Conservation (phyloP, 2,797 vertebrate species). For the Lithobates pipiens region DNA sequence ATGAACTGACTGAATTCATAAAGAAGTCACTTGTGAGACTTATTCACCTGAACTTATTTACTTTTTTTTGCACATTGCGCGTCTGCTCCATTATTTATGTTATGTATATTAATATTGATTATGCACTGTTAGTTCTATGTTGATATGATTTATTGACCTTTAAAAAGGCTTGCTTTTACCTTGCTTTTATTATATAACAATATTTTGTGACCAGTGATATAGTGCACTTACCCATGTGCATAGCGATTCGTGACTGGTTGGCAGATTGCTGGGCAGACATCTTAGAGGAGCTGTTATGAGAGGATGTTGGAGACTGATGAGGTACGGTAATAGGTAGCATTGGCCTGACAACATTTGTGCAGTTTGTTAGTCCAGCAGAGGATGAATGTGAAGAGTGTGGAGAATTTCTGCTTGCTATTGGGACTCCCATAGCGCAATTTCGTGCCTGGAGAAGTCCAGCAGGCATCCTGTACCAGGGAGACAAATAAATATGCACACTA, state of each 20-base stretch:
- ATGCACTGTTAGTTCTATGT: too few relatives aligned
- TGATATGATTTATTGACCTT: too few relatives aligned
- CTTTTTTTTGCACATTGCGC: too few relatives aligned
- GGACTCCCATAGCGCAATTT: conserved; percentile 76
- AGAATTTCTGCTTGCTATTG: conserved; percentile 77
- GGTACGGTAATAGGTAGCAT: conserved; percentile 81
- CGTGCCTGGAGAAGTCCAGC: conserved; percentile 83
- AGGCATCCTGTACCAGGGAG: conserved; percentile 81
- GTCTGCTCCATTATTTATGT: too few relatives aligned
- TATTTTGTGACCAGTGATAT: not conserved
- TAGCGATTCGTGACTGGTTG: conserved; percentile 80
- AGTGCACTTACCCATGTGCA: conserved; percentile 86
- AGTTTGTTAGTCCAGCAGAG: conserved; percentile 71
- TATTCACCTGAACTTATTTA: too few relatives aligned
- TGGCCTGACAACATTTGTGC: conserved; percentile 80
- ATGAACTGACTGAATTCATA: too few relatives aligned
- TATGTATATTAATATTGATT: too few relatives aligned
- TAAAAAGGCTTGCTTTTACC: too few relatives aligned
- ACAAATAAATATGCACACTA: not conserved
- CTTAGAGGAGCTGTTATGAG: conserved; percentile 86
- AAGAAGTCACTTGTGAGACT: too few relatives aligned
- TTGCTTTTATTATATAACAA: too few relatives aligned
- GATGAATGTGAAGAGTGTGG: conserved; percentile 76
- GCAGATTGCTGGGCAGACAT: conserved; percentile 79
- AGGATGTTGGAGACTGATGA: conserved; percentile 78